Percentiles rank a stretch among this genome's conserved stretches.
These are phyloP conservation scores for Coracopsis vasa DNA, from an alignment of 2,113 vertebrate genomes.

Conservation along the genomic window DNA sequence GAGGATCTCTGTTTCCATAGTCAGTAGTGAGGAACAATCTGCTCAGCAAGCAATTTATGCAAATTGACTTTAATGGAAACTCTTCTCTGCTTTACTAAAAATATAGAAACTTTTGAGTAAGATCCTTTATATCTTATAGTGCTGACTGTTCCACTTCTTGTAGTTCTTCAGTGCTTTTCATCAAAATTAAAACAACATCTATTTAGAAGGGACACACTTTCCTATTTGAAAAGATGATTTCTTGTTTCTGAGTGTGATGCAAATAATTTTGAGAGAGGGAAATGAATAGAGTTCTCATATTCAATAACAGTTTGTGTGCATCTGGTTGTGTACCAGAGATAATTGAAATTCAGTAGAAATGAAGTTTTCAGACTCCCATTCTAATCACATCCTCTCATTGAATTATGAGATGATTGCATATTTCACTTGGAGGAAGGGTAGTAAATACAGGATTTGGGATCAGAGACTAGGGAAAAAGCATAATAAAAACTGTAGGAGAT, in stretches of 20 bases:
- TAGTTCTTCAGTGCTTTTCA: neutral
- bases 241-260: neutral
- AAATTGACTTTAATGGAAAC: slow-evolving; percentile 27
- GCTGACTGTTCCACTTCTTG: neutral
- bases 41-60: neutral
- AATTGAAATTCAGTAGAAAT: slow-evolving; percentile 20
- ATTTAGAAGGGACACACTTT: neutral
- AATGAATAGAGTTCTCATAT: neutral
- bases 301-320: neutral
- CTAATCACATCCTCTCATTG: neutral
- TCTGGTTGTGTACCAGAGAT: slow-evolving; percentile 2
- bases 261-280: slow-evolving; percentile 5
- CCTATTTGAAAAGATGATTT: neutral
- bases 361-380: neutral
- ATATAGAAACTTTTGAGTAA: neutral
- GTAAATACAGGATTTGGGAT: neutral
- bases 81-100: slow-evolving; percentile 1
- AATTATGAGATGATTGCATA: slow-evolving; percentile 6
- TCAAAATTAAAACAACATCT: neutral
- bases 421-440: neutral
- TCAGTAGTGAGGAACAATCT: neutral
- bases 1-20: neutral
- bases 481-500: neutral
- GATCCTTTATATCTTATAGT: neutral
- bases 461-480: neutral